Base-by-base conservation (phyloP, 1,140 invertebrate species). In the Heliconius congener region DNA sequence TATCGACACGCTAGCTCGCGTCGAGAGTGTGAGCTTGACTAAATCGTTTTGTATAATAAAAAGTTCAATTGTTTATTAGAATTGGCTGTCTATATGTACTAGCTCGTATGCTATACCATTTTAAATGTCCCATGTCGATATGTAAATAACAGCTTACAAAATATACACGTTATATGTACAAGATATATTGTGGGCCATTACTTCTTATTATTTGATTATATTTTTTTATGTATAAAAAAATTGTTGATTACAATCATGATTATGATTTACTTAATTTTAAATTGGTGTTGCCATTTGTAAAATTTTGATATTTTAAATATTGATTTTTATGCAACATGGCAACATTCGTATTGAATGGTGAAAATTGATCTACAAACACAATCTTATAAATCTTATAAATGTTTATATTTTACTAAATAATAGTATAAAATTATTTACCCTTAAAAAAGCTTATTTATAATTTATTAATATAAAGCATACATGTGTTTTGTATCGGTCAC, bases 41-140 rank as follows among this genome's bases (percentile, higher is more conserved):
- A 13, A 16, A 72, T 75, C 73, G 23, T 46, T 79, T 79, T 76
- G 78, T 79, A 79, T 72, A 42, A 79, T 79, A 76, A 76, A 42
- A 66, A 30, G 60, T 66, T 66, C 55, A 55, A 55, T 57, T 30
- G 60, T 30, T 66, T 66, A 76, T 76, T 76, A 76, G 60, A 46
- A 70, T 76, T 76, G 52, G 74, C 74, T 55, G 74, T 75, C 66
- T 70, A 30, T 76, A 76, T 52, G 57, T 70, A 55, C 9, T 37
- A 34, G 55, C 30, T 76, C 46, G 55, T 75, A 66, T n/a, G 19
- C 27, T 52, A 57, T 74, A 55, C 73, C 23, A 27, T 23, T 74
- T 74, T 60, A 27, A 42, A 66, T 76, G n/a, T 42, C 55, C 52
- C 34, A 66, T 75, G 52, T 75, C 55, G 74, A 76, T 76, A 70